Percentiles rank a stretch among this genome's conserved stretches.
Evolutionary conservation across 1,140 invertebrate genomes (phyloP).

Genomic region (Dreissena polymorpha): DNA sequence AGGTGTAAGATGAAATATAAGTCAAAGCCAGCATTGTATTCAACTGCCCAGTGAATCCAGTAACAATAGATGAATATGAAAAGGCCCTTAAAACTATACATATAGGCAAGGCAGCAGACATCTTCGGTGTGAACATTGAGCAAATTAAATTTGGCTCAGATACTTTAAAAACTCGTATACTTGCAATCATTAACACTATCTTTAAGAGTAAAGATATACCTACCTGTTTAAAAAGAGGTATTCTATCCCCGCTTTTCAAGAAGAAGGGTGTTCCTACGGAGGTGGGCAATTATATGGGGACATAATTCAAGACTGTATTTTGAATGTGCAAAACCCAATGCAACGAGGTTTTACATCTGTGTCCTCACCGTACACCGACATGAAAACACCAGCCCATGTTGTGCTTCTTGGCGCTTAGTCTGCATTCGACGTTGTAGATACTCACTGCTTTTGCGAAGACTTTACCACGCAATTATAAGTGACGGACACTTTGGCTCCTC

Average conservation of each 20-base stretch:
- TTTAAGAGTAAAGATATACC: not conserved
- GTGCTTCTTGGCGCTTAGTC: conserved; percentile 4
- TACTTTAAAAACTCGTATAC: no score
- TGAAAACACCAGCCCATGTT: not conserved
- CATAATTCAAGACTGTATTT: conserved; percentile 4
- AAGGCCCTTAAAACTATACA: not conserved
- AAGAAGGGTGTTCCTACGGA: not conserved
- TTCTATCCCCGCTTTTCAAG: not conserved
- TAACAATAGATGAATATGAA: not conserved
- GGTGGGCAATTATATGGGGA: not conserved
- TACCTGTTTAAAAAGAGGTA: not conserved
- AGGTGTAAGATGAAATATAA: not conserved
- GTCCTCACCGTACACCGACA: not conserved
- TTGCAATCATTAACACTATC: not conserved
- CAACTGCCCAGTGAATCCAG: not conserved
- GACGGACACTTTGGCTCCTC: not conserved
- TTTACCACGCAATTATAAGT: not conserved
- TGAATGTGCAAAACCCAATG: not conserved
- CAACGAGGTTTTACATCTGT: conserved; percentile 8
- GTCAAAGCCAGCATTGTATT: not conserved
- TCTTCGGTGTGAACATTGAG: not conserved
- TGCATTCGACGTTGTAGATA: conserved; percentile 20
- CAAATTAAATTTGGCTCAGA: no score
- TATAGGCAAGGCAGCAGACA: not conserved
- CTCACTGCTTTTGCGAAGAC: not conserved